Conservation (phyloP, 2,797 vertebrate genomes). For the Anguilla marmorata region DNA sequence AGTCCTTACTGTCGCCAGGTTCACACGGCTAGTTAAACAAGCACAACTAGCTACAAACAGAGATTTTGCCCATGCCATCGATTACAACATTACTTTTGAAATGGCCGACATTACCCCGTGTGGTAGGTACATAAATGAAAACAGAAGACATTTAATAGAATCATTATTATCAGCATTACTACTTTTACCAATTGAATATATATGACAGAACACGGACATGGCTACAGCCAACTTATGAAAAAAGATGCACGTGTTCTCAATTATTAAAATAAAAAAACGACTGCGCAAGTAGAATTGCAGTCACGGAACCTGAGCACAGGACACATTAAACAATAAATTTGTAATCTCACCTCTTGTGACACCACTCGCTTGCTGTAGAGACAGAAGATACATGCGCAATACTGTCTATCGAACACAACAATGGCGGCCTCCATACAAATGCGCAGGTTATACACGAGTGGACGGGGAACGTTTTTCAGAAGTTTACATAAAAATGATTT, state of each 20-base stretch:
- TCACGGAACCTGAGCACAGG: neutral
- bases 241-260: neutral
- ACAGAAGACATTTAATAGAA: neutral
- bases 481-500: constrained; percentile 42
- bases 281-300: neutral
- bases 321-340: neutral
- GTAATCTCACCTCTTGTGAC: neutral
- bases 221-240: too few species aligned
- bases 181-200: neutral
- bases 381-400: constrained; percentile 57
- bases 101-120: neutral
- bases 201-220: neutral
- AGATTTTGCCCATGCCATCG: neutral
- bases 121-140: neutral
- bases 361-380: constrained; percentile 57
- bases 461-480: constrained; percentile 43
- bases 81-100: neutral
- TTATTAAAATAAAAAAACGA: neutral
- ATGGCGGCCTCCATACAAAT: constrained; percentile 71
- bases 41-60: neutral
- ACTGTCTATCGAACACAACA: neutral
- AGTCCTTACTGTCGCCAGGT: too few species aligned
- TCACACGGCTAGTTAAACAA: too few species aligned
- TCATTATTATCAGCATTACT: neutral
- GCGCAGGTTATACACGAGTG: constrained; percentile 59